Evolutionary conservation across 2,888 invertebrate genomes (phyloP).

Genomic region (Cryptus viduatorius): DNA sequence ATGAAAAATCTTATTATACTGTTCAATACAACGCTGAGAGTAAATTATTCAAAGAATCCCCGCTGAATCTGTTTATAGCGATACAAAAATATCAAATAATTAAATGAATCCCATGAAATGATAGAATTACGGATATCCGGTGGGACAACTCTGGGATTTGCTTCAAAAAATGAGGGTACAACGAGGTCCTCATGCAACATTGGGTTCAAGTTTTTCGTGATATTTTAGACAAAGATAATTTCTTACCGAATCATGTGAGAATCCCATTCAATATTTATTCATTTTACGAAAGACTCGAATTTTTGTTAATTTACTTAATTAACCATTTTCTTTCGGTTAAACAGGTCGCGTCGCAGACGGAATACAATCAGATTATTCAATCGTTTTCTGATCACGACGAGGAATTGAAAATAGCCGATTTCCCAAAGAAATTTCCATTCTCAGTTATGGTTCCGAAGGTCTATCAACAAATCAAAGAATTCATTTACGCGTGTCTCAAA

Average conservation of each 20-base stretch:
- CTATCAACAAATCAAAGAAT: slow-evolving; percentile 98
- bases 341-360: slow-evolving; percentile 90
- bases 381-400: slow-evolving; percentile 97
- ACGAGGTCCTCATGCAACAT: slow-evolving; percentile 97
- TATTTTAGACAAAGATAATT: slow-evolving; percentile 97
- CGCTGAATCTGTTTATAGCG: background rate
- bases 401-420: slow-evolving; percentile 89
- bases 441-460: slow-evolving; percentile 98
- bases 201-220: slow-evolving; percentile 98
- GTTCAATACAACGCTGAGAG: slow-evolving; percentile 96
- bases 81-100: background rate
- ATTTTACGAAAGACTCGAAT: slow-evolving; percentile 14
- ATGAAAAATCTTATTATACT: slow-evolving; percentile 98
- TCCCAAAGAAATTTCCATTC: slow-evolving; percentile 93
- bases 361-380: slow-evolving; percentile 93
- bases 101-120: too few relatives aligned
- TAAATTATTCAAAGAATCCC: slow-evolving; percentile 78
- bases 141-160: slow-evolving; percentile 94
- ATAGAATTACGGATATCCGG: slow-evolving; percentile 95
- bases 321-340: slow-evolving; percentile 33
- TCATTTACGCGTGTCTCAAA: slow-evolving; percentile 98
- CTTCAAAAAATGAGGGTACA: slow-evolving; percentile 98
- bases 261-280: slow-evolving; percentile 8
- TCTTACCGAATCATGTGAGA: slow-evolving; percentile 93
- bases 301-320: background rate